Conservation (phyloP, 1,140 invertebrate genomes). For the Drosophila bocqueti region DNA sequence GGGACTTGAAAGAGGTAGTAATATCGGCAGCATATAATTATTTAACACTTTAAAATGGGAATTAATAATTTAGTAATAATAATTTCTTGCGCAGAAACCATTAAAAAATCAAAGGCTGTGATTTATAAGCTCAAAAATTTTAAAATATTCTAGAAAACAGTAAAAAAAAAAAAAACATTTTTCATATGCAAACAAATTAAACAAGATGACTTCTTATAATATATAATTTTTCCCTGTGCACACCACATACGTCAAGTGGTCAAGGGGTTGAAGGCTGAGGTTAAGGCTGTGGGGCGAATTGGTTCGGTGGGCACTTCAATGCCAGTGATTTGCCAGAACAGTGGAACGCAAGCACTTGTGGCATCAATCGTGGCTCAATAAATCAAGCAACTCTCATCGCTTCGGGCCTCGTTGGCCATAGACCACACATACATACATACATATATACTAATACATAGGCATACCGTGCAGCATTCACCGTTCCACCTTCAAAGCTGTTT, state of each 20-base stretch:
- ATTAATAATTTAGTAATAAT: no score
- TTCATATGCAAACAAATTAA: neutral
- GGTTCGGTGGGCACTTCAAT: conserved; percentile 52
- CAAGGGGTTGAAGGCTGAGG: conserved; percentile 25
- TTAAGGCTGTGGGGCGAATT: conserved; percentile 17
- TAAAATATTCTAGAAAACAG: neutral
- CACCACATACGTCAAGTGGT: conserved; percentile 23
- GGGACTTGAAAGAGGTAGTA: no score
- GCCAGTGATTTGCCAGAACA: conserved; percentile 56
- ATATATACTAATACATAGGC: neutral
- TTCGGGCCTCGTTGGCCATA: conserved; percentile 26
- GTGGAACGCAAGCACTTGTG: conserved; percentile 63
- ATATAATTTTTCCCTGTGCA: neutral
- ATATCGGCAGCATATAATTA: no score
- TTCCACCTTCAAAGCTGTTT: conserved; percentile 29
- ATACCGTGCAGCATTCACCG: conserved; percentile 10
- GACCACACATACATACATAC: neutral
- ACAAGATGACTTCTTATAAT: neutral
- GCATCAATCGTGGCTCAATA: conserved; percentile 64
- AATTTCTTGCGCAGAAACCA: no score
- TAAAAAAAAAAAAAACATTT: rapidly evolving
- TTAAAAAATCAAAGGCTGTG: no score
- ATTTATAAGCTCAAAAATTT: neutral
- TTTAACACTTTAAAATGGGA: no score
- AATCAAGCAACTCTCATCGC: conserved; percentile 59